These are phyloP conservation scores for Clanis bilineata DNA, from an alignment of 2,888 invertebrate species.

Conservation along the genomic window DNA sequence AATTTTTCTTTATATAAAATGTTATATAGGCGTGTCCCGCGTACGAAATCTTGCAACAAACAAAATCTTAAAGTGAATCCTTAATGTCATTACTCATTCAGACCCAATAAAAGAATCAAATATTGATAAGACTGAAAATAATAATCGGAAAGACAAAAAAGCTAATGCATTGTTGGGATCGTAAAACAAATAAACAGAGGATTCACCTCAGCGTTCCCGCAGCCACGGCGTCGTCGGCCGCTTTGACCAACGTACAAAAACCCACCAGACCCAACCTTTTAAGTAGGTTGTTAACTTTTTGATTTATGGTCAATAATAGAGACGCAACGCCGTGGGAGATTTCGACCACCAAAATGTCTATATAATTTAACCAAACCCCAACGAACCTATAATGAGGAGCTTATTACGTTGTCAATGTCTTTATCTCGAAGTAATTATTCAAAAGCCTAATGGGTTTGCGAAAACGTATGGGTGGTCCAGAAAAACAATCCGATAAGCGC, in stretches of 20 bases:
- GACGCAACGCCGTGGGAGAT: constrained; percentile 81
- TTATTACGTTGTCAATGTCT: constrained; percentile 65
- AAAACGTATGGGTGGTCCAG: constrained; percentile 64
- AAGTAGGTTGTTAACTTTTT: constrained; percentile 83
- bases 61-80: background rate
- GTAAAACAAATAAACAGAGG: constrained; percentile 79
- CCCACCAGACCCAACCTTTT: constrained; percentile 76
- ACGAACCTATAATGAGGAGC: constrained; percentile 68
- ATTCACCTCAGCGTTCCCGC: constrained; percentile 60
- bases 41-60: background rate
- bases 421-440: constrained; percentile 41
- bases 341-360: constrained; percentile 66
- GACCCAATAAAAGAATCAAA: constrained; percentile 49
- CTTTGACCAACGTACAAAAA: constrained; percentile 78
- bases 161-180: constrained; percentile 78
- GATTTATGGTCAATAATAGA: constrained; percentile 82
- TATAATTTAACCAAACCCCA: constrained; percentile 78
- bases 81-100: constrained; percentile 39
- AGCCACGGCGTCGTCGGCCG: constrained; percentile 67
- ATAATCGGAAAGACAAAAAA: constrained; percentile 70
- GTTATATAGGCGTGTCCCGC: background rate
- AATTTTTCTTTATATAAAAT: background rate
- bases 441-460: constrained; percentile 35
- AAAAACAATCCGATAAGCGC: constrained; percentile 35
- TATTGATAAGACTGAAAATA: constrained; percentile 71